Evolutionary conservation across 2,113 vertebrate genomes (phyloP).

Genomic region (Helogale parvula): DNA sequence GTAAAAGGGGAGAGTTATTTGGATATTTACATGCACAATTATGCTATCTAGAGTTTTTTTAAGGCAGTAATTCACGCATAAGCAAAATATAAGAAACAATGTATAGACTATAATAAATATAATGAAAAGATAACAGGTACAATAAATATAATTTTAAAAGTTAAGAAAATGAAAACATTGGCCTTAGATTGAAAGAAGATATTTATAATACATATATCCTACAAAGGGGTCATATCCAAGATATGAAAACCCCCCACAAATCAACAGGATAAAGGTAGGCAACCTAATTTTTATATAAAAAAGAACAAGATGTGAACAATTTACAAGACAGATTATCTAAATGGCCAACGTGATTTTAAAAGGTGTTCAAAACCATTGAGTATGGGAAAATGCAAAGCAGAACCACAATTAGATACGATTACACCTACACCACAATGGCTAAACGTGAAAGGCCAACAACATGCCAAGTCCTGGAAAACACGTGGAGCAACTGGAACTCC

Average conservation of each 20-base stretch:
- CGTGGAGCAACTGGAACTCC: neutral
- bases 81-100: neutral
- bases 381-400: neutral
- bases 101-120: neutral
- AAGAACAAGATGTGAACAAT: neutral
- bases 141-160: neutral
- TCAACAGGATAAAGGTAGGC: neutral
- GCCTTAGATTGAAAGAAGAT: neutral
- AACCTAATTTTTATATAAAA: neutral
- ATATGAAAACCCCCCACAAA: neutral
- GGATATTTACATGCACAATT: neutral
- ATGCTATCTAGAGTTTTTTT: neutral
- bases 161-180: conserved; percentile 19
- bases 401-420: neutral
- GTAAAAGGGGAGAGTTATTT: neutral
- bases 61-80: neutral
- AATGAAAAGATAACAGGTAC: neutral
- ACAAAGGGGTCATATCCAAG: neutral
- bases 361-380: neutral
- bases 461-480: neutral
- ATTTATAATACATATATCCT: neutral
- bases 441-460: neutral
- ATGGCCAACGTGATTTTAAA: neutral
- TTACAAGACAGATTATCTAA: neutral
- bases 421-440: neutral